Base-by-base conservation (phyloP, 2,888 invertebrate species). In the Notocelia uddmanniana region DNA sequence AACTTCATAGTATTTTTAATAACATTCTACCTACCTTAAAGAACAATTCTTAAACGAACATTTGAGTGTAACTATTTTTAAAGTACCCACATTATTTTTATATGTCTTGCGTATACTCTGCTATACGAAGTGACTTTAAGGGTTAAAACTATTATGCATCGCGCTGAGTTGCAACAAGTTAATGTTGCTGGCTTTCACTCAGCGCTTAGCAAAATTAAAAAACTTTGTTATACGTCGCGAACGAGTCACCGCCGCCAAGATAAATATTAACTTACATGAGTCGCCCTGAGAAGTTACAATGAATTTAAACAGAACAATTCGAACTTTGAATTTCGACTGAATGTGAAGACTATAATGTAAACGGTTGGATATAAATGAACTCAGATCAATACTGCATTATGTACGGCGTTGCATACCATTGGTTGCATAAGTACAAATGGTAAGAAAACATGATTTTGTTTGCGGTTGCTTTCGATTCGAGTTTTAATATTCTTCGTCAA, bases 121-220 rank as follows among this genome's bases (percentile, higher is more conserved):
- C n/a, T n/a, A n/a, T n/a, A n/a, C n/a, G n/a, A n/a, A n/a, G n/a
- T n/a, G n/a, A n/a, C n/a, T n/a, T n/a, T n/a, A n/a, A n/a, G n/a
- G n/a, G n/a, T n/a, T 31, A 50, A 55, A 72, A 62, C 23, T 55
- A 55, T 55, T 59, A 31, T 45, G 18, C 37, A 62, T 68, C 57
- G 48, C 62, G 57, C 54, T 57, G 66, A 60, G 45, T 57, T 54
- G 60, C 67, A 72, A 67, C 66, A 60, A 60, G 67, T 68, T 70
- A 66, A 68, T 62, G 50, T 50, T 62, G 54, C 45, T 34, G 18
- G 55, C 55, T 50, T 62, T 62, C 68, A 62, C 55, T 62, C 67
- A 45, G 71, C 60, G 72, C 68, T 72, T 72, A 72, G 72, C 55
- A 68, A 68, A 72, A 72, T 72, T 72, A 72, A 72, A 72, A 72